Conservation (phyloP, 2,888 invertebrate species). For the Campoplex nolae region DNA sequence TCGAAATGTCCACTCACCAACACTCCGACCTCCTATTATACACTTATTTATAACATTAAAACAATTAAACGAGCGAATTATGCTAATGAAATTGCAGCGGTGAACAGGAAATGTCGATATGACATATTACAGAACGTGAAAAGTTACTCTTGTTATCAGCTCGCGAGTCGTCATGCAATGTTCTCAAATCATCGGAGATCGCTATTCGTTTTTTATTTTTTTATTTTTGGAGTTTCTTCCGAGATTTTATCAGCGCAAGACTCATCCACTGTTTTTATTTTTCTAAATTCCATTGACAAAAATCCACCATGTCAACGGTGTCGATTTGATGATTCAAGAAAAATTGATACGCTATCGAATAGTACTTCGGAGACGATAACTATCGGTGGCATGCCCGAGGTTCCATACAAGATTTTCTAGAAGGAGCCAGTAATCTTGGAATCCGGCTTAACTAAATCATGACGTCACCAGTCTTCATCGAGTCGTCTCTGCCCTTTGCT, state of each 20-base stretch:
- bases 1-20: slow-evolving; percentile 69
- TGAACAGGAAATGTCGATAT: background rate
- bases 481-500: slow-evolving; percentile 7
- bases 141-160: background rate
- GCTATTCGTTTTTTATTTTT: background rate
- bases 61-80: slow-evolving; percentile 56
- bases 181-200: background rate
- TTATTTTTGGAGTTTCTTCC: background rate
- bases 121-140: background rate
- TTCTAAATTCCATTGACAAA: background rate
- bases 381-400: background rate
- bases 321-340: background rate
- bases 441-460: slow-evolving; percentile 39
- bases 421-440: slow-evolving; percentile 5
- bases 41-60: slow-evolving; percentile 55
- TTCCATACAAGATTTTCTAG: slow-evolving; percentile 21
- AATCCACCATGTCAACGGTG: background rate
- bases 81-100: slow-evolving; percentile 16
- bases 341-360: background rate
- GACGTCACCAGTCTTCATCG: slow-evolving; percentile 49
- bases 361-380: background rate
- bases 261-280: background rate
- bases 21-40: slow-evolving; percentile 64
- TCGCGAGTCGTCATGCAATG: background rate
- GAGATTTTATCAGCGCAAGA: background rate